phyloP scores from a whole-genome alignment of 2,888 invertebrate species.

The Hydroisotoma schaefferi region DNA sequence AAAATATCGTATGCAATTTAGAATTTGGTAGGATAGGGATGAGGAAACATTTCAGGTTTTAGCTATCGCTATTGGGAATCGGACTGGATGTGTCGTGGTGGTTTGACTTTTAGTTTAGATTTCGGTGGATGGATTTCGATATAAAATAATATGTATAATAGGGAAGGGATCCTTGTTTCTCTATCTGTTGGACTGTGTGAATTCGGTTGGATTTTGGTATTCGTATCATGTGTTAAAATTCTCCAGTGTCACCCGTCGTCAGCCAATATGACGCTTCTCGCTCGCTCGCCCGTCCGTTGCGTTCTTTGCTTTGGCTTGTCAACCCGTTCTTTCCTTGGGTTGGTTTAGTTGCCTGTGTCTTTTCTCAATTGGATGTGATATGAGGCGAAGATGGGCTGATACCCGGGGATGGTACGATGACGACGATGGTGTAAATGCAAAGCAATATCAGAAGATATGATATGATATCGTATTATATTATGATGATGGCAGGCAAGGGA shows the following conservation, averaged over 20 bases:
- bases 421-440: neutral
- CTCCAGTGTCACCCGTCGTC: constrained; percentile 29
- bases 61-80: no score
- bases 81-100: no score
- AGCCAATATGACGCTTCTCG: constrained; percentile 26
- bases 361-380: constrained; percentile 7
- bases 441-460: constrained; percentile 7
- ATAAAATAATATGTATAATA: neutral
- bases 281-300: constrained; percentile 8
- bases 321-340: neutral
- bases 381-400: neutral
- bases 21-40: no score
- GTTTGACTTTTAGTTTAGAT: neutral
- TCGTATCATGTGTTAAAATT: constrained; percentile 31
- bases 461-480: constrained; percentile 10
- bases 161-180: constrained; percentile 6
- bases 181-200: constrained; percentile 7
- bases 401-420: neutral
- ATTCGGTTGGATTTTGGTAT: constrained; percentile 24
- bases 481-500: constrained; percentile 9
- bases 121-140: neutral
- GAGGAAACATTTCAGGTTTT: no score
- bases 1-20: no score
- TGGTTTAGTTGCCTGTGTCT: neutral
- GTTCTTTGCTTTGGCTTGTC: constrained; percentile 4